Evolutionary conservation across 2,797 vertebrate genomes (phyloP).

Genomic region (Alcedo quadribrachys): DNA sequence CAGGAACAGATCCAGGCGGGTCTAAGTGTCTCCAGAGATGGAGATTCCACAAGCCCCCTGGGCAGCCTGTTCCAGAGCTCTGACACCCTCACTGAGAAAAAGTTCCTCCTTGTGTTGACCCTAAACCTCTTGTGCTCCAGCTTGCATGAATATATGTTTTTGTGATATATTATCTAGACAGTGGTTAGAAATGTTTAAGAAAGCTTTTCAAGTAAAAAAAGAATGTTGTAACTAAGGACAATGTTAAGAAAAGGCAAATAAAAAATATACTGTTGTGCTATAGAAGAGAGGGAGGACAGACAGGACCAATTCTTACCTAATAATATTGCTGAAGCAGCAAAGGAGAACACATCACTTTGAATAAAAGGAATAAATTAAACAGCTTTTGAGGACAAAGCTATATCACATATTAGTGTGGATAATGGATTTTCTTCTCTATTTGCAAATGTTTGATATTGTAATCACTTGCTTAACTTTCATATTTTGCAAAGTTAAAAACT

Average conservation of each 20-base stretch:
- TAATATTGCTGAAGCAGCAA: not conserved
- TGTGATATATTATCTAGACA: not conserved
- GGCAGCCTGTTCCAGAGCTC: no score
- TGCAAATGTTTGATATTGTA: not conserved
- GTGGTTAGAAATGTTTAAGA: not conserved
- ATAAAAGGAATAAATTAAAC: not conserved
- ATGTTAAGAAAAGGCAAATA: not conserved
- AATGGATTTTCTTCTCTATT: not conserved
- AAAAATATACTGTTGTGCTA: not conserved
- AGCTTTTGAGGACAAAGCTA: not conserved
- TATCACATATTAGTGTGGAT: not conserved
- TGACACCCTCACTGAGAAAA: no score
- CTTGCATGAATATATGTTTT: not conserved
- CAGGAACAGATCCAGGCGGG: no score
- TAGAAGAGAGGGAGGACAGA: not conserved
- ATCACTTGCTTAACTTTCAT: not conserved
- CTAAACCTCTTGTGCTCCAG: no score
- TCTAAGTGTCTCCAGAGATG: no score
- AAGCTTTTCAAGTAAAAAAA: not conserved
- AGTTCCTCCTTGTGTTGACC: no score
- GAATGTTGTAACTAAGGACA: not conserved
- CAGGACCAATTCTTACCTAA: not conserved
- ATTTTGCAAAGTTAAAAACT: not conserved
- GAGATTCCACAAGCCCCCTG: no score
- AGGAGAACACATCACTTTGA: not conserved